Conservation (phyloP, 2,113 vertebrate genomes). For the Fregata magnificens region DNA sequence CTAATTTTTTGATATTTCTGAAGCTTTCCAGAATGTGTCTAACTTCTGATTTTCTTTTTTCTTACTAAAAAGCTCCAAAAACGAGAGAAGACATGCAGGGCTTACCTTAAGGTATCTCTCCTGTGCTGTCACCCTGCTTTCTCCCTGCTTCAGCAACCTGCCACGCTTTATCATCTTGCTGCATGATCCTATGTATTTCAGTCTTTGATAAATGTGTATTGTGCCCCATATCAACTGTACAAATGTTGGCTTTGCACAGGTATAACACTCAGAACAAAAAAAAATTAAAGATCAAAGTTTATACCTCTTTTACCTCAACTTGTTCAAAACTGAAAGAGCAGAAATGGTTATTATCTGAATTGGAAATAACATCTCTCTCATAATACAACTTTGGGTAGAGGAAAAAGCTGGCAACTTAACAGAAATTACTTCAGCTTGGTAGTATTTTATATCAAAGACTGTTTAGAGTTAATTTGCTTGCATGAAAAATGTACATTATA, state of each 20-base stretch:
- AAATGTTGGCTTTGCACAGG: constrained; percentile 74
- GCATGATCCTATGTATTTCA: constrained; percentile 80
- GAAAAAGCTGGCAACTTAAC: constrained; percentile 13
- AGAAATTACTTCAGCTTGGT: constrained; percentile 62
- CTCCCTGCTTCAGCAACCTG: constrained; percentile 75
- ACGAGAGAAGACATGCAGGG: constrained; percentile 99
- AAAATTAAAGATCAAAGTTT: constrained; percentile 41
- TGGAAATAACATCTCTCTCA: constrained; percentile 57
- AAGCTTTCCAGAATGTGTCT: constrained; percentile 72
- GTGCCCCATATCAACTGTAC: constrained; percentile 77
- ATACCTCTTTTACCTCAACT: constrained; percentile 30
- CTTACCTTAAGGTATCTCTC: constrained; percentile 98
- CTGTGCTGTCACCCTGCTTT: constrained; percentile 83
- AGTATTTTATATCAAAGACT: constrained; percentile 81
- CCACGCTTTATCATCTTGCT: constrained; percentile 79
- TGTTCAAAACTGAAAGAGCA: constrained; percentile 51
- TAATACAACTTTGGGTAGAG: constrained; percentile 23
- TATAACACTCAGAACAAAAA: constrained; percentile 63
- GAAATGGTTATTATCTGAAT: constrained; percentile 56
- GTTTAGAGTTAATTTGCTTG: constrained; percentile 69
- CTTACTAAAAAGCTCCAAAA: constrained; percentile 97
- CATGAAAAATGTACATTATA: constrained; percentile 55
- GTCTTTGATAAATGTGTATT: constrained; percentile 83
- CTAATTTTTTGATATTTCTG: constrained; percentile 61
- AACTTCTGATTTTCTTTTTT: constrained; percentile 83